These are phyloP conservation scores for Sebastes nivosus DNA, from an alignment of 2,797 vertebrate species.

Conservation along the genomic window DNA sequence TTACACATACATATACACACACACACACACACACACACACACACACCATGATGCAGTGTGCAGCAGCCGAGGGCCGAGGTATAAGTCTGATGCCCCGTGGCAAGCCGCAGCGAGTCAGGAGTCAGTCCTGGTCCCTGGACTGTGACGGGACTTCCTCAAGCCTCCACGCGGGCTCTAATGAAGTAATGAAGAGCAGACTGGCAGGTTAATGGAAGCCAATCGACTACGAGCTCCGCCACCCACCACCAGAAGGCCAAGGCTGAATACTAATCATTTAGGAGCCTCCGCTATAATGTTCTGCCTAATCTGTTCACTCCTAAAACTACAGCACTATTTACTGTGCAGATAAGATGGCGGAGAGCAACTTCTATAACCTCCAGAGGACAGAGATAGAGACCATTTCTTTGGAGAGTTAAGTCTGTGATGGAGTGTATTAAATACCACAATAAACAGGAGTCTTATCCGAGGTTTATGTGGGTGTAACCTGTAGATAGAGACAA, in stretches of 20 bases:
- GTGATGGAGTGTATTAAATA: conserved; percentile 38
- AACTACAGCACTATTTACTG: conserved; percentile 41
- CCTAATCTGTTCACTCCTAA: conserved; percentile 47
- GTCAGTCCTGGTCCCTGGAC: conserved; percentile 30
- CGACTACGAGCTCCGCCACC: conserved; percentile 48
- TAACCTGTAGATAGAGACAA: conserved; percentile 41
- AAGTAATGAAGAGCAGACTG: conserved; percentile 69
- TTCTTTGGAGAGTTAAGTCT: conserved; percentile 24
- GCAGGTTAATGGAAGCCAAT: conserved; percentile 75
- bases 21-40: neutral
- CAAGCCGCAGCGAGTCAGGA: conserved; percentile 13
- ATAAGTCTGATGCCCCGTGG: neutral
- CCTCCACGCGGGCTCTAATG: conserved; percentile 52
- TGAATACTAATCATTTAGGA: conserved; percentile 61
- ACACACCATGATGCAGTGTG: neutral
- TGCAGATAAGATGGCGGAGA: conserved; percentile 52
- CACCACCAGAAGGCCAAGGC: conserved; percentile 27
- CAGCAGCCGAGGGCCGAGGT: neutral
- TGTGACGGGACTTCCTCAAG: conserved; percentile 49
- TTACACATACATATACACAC: neutral
- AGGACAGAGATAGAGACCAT: conserved; percentile 33
- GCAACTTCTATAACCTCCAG: conserved; percentile 47
- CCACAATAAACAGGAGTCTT: conserved; percentile 37
- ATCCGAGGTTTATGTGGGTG: conserved; percentile 40
- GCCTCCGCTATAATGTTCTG: conserved; percentile 38